Evolutionary conservation across 37 sponge, comb jelly and placozoan species (phyloP), one percentile per base, ranked within the genome.

Genomic region (Beroe forskalii): DNA sequence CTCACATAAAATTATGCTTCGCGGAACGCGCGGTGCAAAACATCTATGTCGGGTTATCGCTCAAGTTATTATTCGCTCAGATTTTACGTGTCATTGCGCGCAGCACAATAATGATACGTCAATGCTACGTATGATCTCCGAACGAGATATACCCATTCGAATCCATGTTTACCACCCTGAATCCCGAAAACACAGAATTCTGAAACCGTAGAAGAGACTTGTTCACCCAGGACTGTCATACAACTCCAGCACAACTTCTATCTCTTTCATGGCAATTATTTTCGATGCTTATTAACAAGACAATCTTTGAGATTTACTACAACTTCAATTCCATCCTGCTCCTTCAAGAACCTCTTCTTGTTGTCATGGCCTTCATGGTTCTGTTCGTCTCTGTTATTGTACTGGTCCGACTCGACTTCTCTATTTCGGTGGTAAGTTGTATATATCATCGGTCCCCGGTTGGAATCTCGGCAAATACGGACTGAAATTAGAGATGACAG

Each of bases 331-430:
- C 83, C 4, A 55, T 91, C 69, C 76, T 96, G 92, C 41, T 97
- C 60, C 90, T 96, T 23, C 95, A 94, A 67, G 99, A 97, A 69
- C 99, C 99, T 0, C 90, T 97, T 24, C 92, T 97, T 32, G 92
- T 97, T 40, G 92, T 96, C 6, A 91, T 61, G 3, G 95, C 94
- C 14, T 90, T 97, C 75, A 92, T 91, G 89, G 63, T 96, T 31
- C 91, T 97, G 91, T 97, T 97, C 80, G 67, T 94, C 25, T 41
- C 90, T n/a, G 93, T 97, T 41, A 93, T 97, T 42, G 67, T 96
- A 39, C 12, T 92, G 24, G 96, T 95, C 22, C 90, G 99, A 33
- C 93, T 97, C 0, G 99, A 97, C 90, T 97, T 97, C 91, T 94
- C 99, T 23, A 80, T 80, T 6, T 41, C 86, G 0, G 86, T 80